Evolutionary conservation across 2,113 vertebrate genomes (phyloP).

Genomic region (Amblyornis subalaris): DNA sequence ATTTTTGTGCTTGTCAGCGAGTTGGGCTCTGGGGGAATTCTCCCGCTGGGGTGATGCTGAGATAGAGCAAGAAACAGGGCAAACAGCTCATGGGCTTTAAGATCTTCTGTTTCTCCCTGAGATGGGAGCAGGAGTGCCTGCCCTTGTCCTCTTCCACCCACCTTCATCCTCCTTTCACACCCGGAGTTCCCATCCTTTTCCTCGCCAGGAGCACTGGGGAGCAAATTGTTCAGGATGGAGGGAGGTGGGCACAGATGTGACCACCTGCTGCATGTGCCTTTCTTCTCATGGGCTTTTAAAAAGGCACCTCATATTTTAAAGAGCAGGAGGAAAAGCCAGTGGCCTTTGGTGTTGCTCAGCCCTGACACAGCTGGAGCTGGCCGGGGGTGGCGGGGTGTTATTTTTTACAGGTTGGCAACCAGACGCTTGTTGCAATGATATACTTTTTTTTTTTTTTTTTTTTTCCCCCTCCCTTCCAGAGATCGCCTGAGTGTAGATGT

Average conservation of each 20-base stretch:
- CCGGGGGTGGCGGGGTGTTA: background rate
- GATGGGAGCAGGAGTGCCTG: background rate
- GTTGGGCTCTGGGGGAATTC: constrained; percentile 28
- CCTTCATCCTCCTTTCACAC: constrained; percentile 20
- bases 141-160: constrained; percentile 31
- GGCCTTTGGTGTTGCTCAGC: constrained; percentile 63
- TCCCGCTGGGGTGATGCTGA: constrained; percentile 21
- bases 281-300: constrained; percentile 70
- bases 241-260: constrained; percentile 73
- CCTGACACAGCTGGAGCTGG: constrained; percentile 63
- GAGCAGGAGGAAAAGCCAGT: constrained; percentile 60
- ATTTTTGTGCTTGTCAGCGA: constrained; percentile 51
- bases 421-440: constrained; percentile 39
- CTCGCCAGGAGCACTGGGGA: constrained; percentile 54
- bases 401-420: constrained; percentile 63
- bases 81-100: constrained; percentile 36
- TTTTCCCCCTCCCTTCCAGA: background rate
- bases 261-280: constrained; percentile 72
- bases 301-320: constrained; percentile 61
- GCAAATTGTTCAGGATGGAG: constrained; percentile 70
- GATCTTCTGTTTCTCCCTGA: constrained; percentile 13
- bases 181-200: constrained; percentile 52
- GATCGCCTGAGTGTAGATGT: constrained; percentile 58
- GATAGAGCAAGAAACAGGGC: constrained; percentile 11
- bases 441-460: background rate